A percentile compares a stretch with the other conserved stretches of the same genome.
These are phyloP conservation scores for Temnothorax longispinosus DNA, from an alignment of 1,140 invertebrate genomes.

Conservation along the genomic window DNA sequence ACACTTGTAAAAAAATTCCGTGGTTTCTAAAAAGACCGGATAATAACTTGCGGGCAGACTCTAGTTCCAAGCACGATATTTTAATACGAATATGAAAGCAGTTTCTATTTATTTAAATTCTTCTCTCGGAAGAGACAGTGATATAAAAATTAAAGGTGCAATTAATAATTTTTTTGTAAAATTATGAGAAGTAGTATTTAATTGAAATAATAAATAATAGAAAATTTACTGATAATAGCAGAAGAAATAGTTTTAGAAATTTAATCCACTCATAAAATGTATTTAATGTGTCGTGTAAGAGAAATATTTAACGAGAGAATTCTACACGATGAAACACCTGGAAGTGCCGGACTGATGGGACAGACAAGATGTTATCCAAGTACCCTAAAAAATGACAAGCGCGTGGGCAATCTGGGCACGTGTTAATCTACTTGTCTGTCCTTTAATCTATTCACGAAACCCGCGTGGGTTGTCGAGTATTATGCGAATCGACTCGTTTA, in stretches of 20 bases:
- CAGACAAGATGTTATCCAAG: background rate
- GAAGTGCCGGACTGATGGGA: background rate
- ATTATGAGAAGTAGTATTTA: background rate
- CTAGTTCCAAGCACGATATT: background rate
- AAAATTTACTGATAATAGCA: background rate
- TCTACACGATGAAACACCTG: background rate
- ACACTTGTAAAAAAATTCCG: background rate
- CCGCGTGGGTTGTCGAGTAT: background rate
- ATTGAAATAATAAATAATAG: background rate
- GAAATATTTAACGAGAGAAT: background rate
- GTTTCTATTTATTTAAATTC: background rate
- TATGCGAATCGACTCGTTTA: conserved; percentile 33
- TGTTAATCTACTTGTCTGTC: background rate
- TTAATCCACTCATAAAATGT: background rate
- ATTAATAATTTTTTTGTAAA: background rate
- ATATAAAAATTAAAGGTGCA: background rate
- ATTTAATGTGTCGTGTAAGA: background rate
- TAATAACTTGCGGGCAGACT: conserved; percentile 2
- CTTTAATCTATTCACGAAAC: conserved; percentile 31
- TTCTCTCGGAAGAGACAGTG: background rate
- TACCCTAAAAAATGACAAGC: conserved; percentile 22
- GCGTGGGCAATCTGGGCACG: conserved; percentile 17
- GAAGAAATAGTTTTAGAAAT: background rate
- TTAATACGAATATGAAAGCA: background rate
- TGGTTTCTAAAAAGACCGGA: background rate